Evolutionary conservation across 2,797 vertebrate genomes (phyloP).

Genomic region (Taenioides sp.): DNA sequence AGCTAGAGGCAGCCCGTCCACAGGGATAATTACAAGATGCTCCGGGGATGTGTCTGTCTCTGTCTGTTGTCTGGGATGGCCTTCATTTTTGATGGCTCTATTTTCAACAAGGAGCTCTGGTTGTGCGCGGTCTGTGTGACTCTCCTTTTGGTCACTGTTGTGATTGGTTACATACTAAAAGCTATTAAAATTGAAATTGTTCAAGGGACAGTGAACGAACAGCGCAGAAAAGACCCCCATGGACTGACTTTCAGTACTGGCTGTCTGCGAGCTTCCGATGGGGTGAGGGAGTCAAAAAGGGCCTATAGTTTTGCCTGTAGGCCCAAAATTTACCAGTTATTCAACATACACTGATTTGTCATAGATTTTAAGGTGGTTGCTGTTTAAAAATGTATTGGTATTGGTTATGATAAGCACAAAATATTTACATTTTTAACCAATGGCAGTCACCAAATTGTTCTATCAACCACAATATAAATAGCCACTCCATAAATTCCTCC

Average conservation of each 20-base stretch:
- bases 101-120: conserved; percentile 81
- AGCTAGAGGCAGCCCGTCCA: conserved; percentile 94
- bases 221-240: conserved; percentile 85
- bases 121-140: conserved; percentile 34
- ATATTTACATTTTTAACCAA: background rate
- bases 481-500: background rate
- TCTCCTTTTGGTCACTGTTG: conserved; percentile 73
- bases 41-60: conserved; percentile 87
- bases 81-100: conserved; percentile 98
- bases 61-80: conserved; percentile 72
- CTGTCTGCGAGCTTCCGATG: conserved; percentile 39
- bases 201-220: conserved; percentile 89
- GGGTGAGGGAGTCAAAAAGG: conserved; percentile 54
- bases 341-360: background rate
- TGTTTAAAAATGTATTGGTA: background rate
- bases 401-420: background rate
- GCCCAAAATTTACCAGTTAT: conserved; percentile 5
- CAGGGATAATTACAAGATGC: conserved; percentile 98
- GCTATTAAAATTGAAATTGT: conserved; percentile 99
- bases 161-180: conserved; percentile 99
- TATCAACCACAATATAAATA: background rate
- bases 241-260: conserved; percentile 90
- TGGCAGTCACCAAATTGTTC: background rate
- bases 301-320: conserved; percentile 60
- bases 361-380: too few relatives aligned